Evolutionary conservation across 2,113 vertebrate genomes (phyloP).

Genomic region (Zeus faber): DNA sequence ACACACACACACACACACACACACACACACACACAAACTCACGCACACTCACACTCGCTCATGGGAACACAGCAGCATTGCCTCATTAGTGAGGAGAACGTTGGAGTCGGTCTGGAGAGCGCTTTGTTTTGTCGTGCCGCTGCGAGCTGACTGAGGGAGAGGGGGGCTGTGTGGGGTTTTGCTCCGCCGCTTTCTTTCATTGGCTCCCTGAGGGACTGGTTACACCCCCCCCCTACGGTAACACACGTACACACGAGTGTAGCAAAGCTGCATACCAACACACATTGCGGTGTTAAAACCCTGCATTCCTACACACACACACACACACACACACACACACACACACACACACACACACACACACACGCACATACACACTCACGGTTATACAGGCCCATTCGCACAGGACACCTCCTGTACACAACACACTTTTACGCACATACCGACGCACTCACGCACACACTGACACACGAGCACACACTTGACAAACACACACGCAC

Average conservation of each 20-base stretch:
- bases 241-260: too few species aligned
- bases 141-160: slow-evolving; percentile 68
- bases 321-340: too few species aligned
- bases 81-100: slow-evolving; percentile 63
- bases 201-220: slow-evolving; percentile 65
- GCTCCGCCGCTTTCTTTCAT: slow-evolving; percentile 74
- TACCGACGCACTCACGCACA: slow-evolving; percentile 2
- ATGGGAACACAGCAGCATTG: slow-evolving; percentile 54
- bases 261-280: too few species aligned
- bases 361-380: slow-evolving; percentile 22
- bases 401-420: background rate
- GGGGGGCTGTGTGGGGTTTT: slow-evolving; percentile 58
- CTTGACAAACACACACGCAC: slow-evolving; percentile 8
- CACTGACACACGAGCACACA: background rate
- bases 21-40: slow-evolving; percentile 20
- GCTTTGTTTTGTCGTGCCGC: slow-evolving; percentile 70
- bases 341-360: slow-evolving; percentile 18
- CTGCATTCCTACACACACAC: too few species aligned
- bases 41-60: slow-evolving; percentile 3
- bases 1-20: slow-evolving; percentile 54
- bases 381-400: slow-evolving; percentile 29
- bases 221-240: slow-evolving; percentile 39
- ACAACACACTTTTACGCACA: slow-evolving; percentile 25
- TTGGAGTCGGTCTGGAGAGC: slow-evolving; percentile 50
- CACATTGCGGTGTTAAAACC: too few species aligned